Evolutionary conservation across 2,797 vertebrate genomes (phyloP).

Genomic region (Malurus leucopterus): DNA sequence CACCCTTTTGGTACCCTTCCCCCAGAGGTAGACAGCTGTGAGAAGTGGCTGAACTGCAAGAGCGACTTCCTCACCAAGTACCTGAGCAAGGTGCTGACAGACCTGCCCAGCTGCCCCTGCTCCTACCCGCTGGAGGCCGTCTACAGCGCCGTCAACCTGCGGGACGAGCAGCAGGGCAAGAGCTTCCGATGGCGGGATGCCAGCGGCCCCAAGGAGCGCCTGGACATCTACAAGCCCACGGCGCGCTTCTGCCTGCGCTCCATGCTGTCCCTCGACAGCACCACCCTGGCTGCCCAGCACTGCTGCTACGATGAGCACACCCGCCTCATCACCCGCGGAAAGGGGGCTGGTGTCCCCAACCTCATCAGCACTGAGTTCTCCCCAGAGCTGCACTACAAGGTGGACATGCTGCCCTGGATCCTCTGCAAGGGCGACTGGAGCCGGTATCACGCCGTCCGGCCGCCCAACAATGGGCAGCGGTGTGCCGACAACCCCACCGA

Average conservation of each 20-base stretch:
- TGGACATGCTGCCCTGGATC: slow-evolving; percentile 93
- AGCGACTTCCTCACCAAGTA: slow-evolving; percentile 92
- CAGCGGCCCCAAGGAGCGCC: slow-evolving; percentile 86
- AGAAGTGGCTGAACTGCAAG: slow-evolving; percentile 95
- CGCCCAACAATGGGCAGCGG: slow-evolving; percentile 86
- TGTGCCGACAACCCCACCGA: slow-evolving; percentile 85
- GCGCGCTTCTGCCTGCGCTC: slow-evolving; percentile 91
- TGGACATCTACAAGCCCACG: slow-evolving; percentile 92
- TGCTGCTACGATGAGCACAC: slow-evolving; percentile 89
- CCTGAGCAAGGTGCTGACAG: slow-evolving; percentile 84
- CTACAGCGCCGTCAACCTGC: slow-evolving; percentile 83
- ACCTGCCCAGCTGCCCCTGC: slow-evolving; percentile 93
- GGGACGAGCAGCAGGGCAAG: slow-evolving; percentile 74
- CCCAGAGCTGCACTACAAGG: slow-evolving; percentile 91
- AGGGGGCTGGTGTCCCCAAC: slow-evolving; percentile 86
- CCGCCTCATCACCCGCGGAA: slow-evolving; percentile 88
- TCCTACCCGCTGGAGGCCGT: slow-evolving; percentile 86
- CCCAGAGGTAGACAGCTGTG: slow-evolving; percentile 91
- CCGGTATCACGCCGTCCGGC: slow-evolving; percentile 85
- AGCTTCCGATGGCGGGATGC: slow-evolving; percentile 90
- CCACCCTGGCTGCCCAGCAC: slow-evolving; percentile 89
- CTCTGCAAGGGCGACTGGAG: slow-evolving; percentile 97
- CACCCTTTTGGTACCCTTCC: not conserved
- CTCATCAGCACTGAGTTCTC: slow-evolving; percentile 94
- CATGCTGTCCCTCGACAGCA: slow-evolving; percentile 86